Evolutionary conservation across 2,113 vertebrate species (phyloP).

Genomic region (Balaenoptera acutorostrata): DNA sequence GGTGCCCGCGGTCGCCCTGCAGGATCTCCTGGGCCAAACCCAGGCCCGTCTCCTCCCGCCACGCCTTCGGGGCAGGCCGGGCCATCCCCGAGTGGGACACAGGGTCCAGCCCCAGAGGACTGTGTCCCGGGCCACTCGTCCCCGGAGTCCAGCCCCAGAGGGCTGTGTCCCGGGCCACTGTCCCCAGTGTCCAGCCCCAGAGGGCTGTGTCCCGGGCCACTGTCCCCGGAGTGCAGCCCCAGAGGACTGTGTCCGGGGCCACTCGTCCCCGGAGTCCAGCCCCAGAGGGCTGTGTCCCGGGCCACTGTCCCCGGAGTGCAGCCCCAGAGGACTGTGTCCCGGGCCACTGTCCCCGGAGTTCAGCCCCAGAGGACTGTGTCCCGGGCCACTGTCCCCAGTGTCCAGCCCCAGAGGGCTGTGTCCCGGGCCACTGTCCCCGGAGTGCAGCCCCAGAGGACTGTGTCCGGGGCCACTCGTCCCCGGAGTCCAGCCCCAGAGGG

Average conservation of each 20-base stretch:
- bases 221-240: slow-evolving; percentile 66
- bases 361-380: slow-evolving; percentile 74
- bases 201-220: slow-evolving; percentile 71
- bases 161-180: slow-evolving; percentile 73
- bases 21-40: slow-evolving; percentile 66
- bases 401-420: slow-evolving; percentile 74
- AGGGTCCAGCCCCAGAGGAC: slow-evolving; percentile 69
- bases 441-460: slow-evolving; percentile 73
- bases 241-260: slow-evolving; percentile 76
- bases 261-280: slow-evolving; percentile 43
- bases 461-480: slow-evolving; percentile 56
- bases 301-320: slow-evolving; percentile 62
- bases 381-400: slow-evolving; percentile 71
- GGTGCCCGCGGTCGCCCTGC: slow-evolving; percentile 73
- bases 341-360: slow-evolving; percentile 71
- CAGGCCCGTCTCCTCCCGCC: fast-evolving
- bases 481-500: slow-evolving; percentile 67
- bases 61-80: not conserved
- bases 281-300: slow-evolving; percentile 75
- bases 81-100: not conserved
- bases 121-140: too few relatives aligned
- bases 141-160: slow-evolving; percentile 58
- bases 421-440: slow-evolving; percentile 70
- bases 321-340: slow-evolving; percentile 74
- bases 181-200: slow-evolving; percentile 69